These are phyloP conservation scores for Wasmannia auropunctata DNA, from an alignment of 1,140 invertebrate species.

Conservation along the genomic window DNA sequence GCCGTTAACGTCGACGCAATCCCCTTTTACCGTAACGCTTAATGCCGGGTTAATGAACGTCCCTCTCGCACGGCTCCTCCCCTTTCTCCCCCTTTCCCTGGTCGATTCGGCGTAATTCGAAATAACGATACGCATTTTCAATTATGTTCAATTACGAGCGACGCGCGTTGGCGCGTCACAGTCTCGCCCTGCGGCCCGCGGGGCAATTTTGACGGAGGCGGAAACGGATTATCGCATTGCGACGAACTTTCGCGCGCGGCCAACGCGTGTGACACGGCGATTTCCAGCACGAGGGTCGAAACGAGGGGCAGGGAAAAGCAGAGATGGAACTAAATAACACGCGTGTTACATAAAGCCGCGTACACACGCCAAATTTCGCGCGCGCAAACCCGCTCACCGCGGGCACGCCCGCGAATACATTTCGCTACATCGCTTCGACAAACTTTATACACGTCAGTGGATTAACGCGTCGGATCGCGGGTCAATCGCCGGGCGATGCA, in stretches of 20 bases:
- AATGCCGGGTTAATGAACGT: conserved; percentile 57
- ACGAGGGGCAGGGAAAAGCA: not conserved
- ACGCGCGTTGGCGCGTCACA: not conserved
- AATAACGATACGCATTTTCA: conserved; percentile 57
- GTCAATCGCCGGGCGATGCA: conserved; percentile 48
- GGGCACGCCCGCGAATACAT: conserved; percentile 17
- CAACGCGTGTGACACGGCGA: conserved; percentile 6
- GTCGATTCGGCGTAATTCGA: conserved; percentile 54
- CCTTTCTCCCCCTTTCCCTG: too few relatives aligned
- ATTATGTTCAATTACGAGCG: conserved; percentile 38
- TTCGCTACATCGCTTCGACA: conserved; percentile 39
- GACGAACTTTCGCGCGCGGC: conserved; percentile 37
- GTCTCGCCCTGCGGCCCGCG: not conserved
- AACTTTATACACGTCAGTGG: conserved; percentile 52
- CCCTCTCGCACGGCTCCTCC: not conserved
- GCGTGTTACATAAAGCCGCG: conserved; percentile 53
- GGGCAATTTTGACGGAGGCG: conserved; percentile 42
- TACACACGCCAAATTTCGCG: conserved; percentile 38
- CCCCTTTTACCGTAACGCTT: conserved; percentile 15
- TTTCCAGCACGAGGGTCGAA: not conserved
- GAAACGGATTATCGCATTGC: conserved; percentile 56
- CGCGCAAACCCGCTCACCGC: not conserved
- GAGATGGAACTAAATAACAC: conserved; percentile 40
- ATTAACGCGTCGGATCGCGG: conserved; percentile 42
- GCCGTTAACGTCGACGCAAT: conserved; percentile 49